Base-by-base conservation (phyloP, 2,113 vertebrate species). In the Pangasianodon gigas region DNA sequence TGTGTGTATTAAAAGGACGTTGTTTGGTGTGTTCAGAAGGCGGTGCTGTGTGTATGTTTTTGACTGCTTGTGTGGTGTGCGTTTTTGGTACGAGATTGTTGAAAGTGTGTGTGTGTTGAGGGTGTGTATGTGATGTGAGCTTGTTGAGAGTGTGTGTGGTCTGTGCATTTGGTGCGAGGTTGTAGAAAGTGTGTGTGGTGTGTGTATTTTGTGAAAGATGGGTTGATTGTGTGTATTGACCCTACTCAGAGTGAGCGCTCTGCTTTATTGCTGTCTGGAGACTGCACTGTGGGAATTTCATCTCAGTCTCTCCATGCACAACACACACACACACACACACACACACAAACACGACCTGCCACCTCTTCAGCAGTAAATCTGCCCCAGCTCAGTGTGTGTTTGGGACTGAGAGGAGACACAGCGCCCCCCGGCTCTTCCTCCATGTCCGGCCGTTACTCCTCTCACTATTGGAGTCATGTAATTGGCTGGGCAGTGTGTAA, bases 291-390 rank as follows among this genome's bases (percentile, higher is more conserved):
- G 46, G 84, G n/a, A 58, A 37, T 89, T 86, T 56, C 74, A 87
- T 75, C 44, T 85, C 79, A 69, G 79, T 44, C 6, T 44, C 62
- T 86, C 58, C 77, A 19, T 54, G 46, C 37, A 79, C 4, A 80
- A 24, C 24, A 29, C 44, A 79, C 75, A 79, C 75, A 46, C 74
- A 77, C 41, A 77, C 74, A 81, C 79, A 79, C 75, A 21, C 21
- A 26, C 44, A 32, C 29, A n/a, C 67, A 71, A n/a, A 71, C 67
- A 84, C 2, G 54, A 87, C 87, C 85, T 89, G 89, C 81, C 18
- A 88, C 91, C 91, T 75, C 29, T 26, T 48, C 48, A 16, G 58
- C 89, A 79, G 86, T 93, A 92, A 93, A 91, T 92, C 89, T 88
- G 79, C 48, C 37, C 26, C 21, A 46, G 67, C 75, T 41, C 80